These are phyloP conservation scores for Pyrgus malvae DNA, from an alignment of 2,888 invertebrate genomes.

Conservation along the genomic window DNA sequence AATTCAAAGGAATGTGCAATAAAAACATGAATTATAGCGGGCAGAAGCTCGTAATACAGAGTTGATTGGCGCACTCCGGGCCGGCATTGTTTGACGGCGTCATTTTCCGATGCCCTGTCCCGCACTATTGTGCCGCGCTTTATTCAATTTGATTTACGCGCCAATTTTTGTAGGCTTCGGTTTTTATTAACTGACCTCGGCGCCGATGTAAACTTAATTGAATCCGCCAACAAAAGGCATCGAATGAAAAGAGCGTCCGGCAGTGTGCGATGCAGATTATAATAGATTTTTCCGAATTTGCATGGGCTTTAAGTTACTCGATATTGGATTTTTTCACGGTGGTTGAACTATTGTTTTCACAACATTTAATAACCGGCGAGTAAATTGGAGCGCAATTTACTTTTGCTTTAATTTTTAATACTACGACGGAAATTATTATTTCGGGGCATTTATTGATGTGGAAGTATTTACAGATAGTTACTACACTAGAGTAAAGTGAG, in stretches of 20 bases:
- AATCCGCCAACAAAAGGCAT: constrained; percentile 78
- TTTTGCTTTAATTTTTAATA: constrained; percentile 28
- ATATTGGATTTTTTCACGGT: constrained; percentile 70
- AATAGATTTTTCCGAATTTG: constrained; percentile 77
- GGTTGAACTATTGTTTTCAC: constrained; percentile 63
- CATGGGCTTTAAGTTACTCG: constrained; percentile 72
- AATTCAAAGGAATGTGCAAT: constrained; percentile 16
- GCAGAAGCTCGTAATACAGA: constrained; percentile 38
- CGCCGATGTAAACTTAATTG: constrained; percentile 81
- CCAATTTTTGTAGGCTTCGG: constrained; percentile 78
- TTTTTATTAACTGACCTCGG: constrained; percentile 81
- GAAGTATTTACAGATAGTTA: too few species aligned
- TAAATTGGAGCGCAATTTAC: constrained; percentile 36
- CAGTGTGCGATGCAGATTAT: constrained; percentile 80
- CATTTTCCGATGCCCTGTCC: constrained; percentile 61
- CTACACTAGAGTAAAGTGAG: too few species aligned
- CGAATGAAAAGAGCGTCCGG: constrained; percentile 78
- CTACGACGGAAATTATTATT: background rate
- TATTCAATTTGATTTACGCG: constrained; percentile 80
- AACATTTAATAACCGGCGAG: constrained; percentile 42
- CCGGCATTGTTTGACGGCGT: constrained; percentile 57
- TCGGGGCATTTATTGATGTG: too few species aligned
- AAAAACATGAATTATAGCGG: constrained; percentile 24
- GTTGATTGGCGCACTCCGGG: constrained; percentile 44
- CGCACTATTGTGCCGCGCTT: constrained; percentile 70